Conservation (phyloP, 2,888 invertebrate species). For the Stenodema calcarata region DNA sequence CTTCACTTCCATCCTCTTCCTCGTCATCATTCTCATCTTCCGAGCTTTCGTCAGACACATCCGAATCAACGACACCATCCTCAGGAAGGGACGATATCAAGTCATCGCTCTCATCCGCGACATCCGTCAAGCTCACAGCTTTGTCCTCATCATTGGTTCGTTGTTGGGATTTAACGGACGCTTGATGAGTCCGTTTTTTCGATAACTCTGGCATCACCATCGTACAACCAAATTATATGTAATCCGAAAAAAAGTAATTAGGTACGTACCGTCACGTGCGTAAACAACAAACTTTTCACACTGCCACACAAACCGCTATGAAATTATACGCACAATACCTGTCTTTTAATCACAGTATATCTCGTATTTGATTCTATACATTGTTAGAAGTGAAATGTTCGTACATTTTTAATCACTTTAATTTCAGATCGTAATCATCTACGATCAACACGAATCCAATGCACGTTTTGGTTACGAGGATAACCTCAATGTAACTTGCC, state of each 20-base stretch:
- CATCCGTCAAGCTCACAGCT: not conserved
- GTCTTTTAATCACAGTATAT: no score
- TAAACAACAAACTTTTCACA: no score
- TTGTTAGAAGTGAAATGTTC: no score
- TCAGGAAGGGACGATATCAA: not conserved
- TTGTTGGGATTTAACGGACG: not conserved
- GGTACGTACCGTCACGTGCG: not conserved
- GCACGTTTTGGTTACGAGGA: no score
- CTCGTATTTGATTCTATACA: no score
- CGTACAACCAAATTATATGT: not conserved
- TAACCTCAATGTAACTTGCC: no score
- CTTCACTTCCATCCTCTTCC: conserved; percentile 58
- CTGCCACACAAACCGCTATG: no score
- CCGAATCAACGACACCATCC: conserved; percentile 35
- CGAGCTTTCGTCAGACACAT: conserved; percentile 31
- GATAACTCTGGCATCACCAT: conserved; percentile 13
- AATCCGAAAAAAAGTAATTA: not conserved
- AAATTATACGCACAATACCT: no score
- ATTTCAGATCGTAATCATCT: no score
- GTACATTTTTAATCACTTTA: no score
- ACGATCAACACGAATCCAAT: no score
- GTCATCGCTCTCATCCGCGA: not conserved
- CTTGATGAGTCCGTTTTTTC: conserved; percentile 9
- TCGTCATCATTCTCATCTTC: conserved; percentile 25
- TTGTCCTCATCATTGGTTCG: not conserved